These are phyloP conservation scores for Miltochrista miniata DNA, from an alignment of 2,888 invertebrate species.

Conservation along the genomic window DNA sequence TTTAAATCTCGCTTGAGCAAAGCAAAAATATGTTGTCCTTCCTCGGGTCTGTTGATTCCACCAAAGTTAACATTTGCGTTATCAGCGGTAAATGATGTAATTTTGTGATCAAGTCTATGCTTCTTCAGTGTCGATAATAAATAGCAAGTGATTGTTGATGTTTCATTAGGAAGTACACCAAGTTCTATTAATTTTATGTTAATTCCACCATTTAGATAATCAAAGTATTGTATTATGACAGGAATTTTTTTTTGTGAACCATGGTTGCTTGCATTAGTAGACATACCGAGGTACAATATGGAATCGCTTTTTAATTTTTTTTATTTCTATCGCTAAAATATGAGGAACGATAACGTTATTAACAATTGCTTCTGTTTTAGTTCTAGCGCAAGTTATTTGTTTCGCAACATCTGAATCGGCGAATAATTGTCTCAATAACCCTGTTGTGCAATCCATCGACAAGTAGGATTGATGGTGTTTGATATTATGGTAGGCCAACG, in stretches of 20 bases:
- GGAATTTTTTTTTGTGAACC: constrained; percentile 3
- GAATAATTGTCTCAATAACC: background rate
- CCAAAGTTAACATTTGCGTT: too few relatives aligned
- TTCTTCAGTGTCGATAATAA: too few relatives aligned
- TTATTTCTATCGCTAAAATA: constrained; percentile 8
- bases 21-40: too few relatives aligned
- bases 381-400: constrained; percentile 13
- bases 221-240: too few relatives aligned
- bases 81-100: constrained; percentile 33
- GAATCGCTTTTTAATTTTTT: constrained; percentile 7
- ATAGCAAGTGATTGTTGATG: too few relatives aligned
- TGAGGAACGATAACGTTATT: constrained; percentile 18
- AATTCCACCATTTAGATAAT: too few relatives aligned
- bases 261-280: constrained; percentile 39
- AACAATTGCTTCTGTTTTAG: constrained; percentile 30
- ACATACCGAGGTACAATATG: constrained; percentile 27
- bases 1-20: too few relatives aligned
- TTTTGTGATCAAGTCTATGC: constrained; percentile 21
- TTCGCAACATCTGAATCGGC: constrained; percentile 1
- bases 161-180: too few relatives aligned
- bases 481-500: constrained; percentile 27
- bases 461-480: constrained; percentile 23
- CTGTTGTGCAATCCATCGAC: constrained; percentile 12
- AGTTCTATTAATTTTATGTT: too few relatives aligned
- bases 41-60: too few relatives aligned